These are phyloP conservation scores for Micoletzkya japonica DNA, from an alignment of 2,888 invertebrate species.

Conservation along the genomic window DNA sequence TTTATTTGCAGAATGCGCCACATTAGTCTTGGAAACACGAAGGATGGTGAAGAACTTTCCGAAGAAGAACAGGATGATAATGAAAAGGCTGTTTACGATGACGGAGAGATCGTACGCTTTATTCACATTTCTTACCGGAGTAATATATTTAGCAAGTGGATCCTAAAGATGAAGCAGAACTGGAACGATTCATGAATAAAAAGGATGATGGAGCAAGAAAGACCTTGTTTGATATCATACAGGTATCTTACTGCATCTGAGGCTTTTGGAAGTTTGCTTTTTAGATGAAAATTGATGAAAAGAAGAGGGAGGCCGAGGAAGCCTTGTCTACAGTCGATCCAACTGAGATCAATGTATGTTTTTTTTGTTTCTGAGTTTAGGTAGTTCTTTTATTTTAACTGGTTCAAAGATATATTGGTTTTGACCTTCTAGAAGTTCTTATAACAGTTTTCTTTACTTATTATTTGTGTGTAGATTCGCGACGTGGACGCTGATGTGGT, in stretches of 20 bases:
- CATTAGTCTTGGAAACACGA: constrained; percentile 41
- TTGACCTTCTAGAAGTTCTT: background rate
- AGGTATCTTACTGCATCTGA: constrained; percentile 66
- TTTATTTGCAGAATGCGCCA: constrained; percentile 43
- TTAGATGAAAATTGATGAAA: constrained; percentile 81
- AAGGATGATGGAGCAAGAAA: constrained; percentile 71
- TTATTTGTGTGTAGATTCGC: constrained; percentile 39
- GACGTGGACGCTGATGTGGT: constrained; percentile 78
- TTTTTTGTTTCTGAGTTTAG: background rate
- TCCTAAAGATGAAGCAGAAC: constrained; percentile 76
- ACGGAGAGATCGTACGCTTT: constrained; percentile 39
- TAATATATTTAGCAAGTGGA: constrained; percentile 40
- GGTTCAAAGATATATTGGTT: too few species aligned
- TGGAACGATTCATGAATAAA: constrained; percentile 79
- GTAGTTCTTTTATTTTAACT: background rate
- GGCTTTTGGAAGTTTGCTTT: background rate
- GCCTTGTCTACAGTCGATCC: constrained; percentile 79
- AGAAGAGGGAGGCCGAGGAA: constrained; percentile 83
- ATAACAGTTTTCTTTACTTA: background rate
- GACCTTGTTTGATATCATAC: constrained; percentile 86
- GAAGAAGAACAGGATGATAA: constrained; percentile 42
- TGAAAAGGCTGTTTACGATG: constrained; percentile 42
- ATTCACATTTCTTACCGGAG: background rate
- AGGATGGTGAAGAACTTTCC: constrained; percentile 31
- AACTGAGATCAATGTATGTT: constrained; percentile 24